Conservation (phyloP, 1,140 invertebrate species). For the Aphaenogaster rudis region DNA sequence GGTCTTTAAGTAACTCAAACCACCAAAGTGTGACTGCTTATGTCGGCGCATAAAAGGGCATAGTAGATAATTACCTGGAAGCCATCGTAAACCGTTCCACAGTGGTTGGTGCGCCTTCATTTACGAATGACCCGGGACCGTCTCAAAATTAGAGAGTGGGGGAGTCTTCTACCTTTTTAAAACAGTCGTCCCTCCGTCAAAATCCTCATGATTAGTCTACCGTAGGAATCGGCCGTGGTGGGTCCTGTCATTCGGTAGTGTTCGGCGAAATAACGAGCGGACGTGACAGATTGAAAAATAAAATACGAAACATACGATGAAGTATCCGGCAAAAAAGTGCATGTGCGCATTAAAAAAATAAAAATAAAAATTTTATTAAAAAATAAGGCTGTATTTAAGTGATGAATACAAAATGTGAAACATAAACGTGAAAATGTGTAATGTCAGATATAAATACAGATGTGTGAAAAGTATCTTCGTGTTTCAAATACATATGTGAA, state of each 20-base stretch:
- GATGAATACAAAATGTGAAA: background rate
- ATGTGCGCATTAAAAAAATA: background rate
- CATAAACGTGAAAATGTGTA: background rate
- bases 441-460: background rate
- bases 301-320: background rate
- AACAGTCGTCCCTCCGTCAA: constrained; percentile 33
- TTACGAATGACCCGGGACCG: constrained; percentile 52
- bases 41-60: background rate
- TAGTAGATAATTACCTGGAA: constrained; percentile 61
- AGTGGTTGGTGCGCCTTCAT: constrained; percentile 43
- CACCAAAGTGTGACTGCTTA: constrained; percentile 23
- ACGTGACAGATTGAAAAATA: background rate
- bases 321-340: background rate
- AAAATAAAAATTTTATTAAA: background rate
- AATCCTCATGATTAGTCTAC: constrained; percentile 23
- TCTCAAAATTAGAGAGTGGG: constrained; percentile 38
- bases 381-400: too few species aligned
- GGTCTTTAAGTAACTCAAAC: constrained; percentile 31
- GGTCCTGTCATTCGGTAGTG: constrained; percentile 28
- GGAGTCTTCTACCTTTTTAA: constrained; percentile 48
- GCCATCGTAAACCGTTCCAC: constrained; percentile 56
- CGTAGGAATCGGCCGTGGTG: background rate
- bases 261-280: background rate
- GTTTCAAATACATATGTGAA: background rate
- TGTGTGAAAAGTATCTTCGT: background rate